Evolutionary conservation across 1,140 invertebrate genomes (phyloP), one percentile per base, ranked within the genome.

Genomic region (Coelopa frigida): DNA sequence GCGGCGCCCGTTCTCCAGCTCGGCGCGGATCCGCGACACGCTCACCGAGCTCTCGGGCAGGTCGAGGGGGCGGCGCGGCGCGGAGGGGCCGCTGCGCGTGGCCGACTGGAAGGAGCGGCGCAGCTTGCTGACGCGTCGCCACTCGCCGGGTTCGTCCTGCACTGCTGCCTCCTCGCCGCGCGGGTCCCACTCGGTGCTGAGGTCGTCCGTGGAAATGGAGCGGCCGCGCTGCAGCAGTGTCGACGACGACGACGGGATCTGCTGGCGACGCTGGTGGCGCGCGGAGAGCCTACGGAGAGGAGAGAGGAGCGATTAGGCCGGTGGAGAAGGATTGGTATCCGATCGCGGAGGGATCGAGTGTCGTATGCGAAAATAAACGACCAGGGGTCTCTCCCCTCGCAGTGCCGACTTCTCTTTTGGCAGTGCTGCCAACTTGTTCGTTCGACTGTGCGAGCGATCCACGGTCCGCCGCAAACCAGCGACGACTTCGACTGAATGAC

Each of bases 91-190:
- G n/a, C n/a, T n/a, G n/a, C n/a, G n/a, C 10, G 43, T 6, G 6
- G 36, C 12, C 56, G 79, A 77, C 57, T 83, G 78, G 33, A 84
- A 71, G 10, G 81, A 83, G 41, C 77, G 61, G 27, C 78, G 72
- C 17, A 76, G 61, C 55, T 75, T 78, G 14, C 74, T 75, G 17
- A 76, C 74, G 43, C 75, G 65, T 45, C 73, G 72, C 80, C 79
- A 81, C 51, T 77, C 77, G 27, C 53, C 52, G 5, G 61, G 45
- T 38, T 52, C 32, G n/a, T 57, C 58, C 17, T 50, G 40, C n/a
- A n/a, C n/a, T n/a, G n/a, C n/a, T 5, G 56, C 59, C 21, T 37
- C 43, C 17, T 54, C 46, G 45, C 49, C 46, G 33, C 56, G 37
- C 8, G 18, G 14, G 24, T 48, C 31, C 53, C 58, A 61, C 20